Base-by-base conservation (phyloP, 2,113 vertebrate species). In the Hippocampus abdominalis region DNA sequence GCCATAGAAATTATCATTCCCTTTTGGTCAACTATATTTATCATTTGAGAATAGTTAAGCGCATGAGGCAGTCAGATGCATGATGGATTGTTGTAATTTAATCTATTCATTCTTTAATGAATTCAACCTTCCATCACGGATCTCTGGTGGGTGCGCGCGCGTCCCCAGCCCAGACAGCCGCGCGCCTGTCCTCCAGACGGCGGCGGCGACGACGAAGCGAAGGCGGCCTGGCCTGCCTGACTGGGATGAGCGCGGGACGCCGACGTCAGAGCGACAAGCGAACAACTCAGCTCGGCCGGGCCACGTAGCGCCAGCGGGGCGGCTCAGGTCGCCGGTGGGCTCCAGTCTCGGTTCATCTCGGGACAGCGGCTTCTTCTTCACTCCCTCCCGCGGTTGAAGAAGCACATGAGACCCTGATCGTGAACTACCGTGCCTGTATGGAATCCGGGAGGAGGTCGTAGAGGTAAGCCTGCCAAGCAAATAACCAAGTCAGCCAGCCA, bases 241-340 rank as follows among this genome's bases (percentile, higher is more conserved):
- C 46, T 49, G 53, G 68, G 69, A 83, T 86, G 89, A 89, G 86
- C 90, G 89, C 87, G 87, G 87, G 86, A 89, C 86, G 80, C 46
- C 76, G 61, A 76, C 69, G 84, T 68, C 76, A 79, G 86, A 86
- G 85, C 84, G 78, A 88, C 27, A 32, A 60, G 27, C 57, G 81
- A 89, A 12, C 39, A 42, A 8, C 62, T 42, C 32, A 40, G 85
- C 79, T 81, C 74, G 82, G 82, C 86, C 71, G 85, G 87, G 91
- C 91, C 91, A 93, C 91, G 92, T 91, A 91, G 90, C 87, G 85
- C 76, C 75, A 64, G 80, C 81, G 83, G 80, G 78, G 72, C 66
- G 69, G 73, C 78, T 70, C 85, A 68, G 76, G 74, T 79, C 53
- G 61, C 65, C 74, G 81, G 10, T 25, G 20, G 42, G 2, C 51